Percentiles rank a stretch among this genome's conserved stretches.
Conservation (phyloP, 2,888 invertebrate genomes). For the Lasioglossum figueresi region DNA sequence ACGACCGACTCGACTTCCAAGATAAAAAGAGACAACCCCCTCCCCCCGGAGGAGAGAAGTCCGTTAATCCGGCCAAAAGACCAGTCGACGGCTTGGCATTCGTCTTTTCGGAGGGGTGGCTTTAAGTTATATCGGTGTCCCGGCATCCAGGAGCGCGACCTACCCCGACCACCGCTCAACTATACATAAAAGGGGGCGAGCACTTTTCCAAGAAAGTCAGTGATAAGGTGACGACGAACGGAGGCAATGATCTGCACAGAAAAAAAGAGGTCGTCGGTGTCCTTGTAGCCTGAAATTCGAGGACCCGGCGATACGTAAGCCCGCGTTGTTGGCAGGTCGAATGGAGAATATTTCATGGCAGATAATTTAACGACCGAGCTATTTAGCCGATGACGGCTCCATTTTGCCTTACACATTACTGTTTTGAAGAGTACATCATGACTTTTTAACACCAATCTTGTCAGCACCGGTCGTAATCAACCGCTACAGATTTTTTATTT, state of each 20-base stretch:
- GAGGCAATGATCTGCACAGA: slow-evolving; percentile 78
- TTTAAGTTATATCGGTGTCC: slow-evolving; percentile 63
- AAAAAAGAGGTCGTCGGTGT: slow-evolving; percentile 64
- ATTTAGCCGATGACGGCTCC: neutral
- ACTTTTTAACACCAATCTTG: neutral
- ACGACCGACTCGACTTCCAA: slow-evolving; percentile 27
- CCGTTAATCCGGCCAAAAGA: slow-evolving; percentile 74
- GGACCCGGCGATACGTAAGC: slow-evolving; percentile 22
- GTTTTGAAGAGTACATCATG: neutral
- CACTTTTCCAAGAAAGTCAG: slow-evolving; percentile 46
- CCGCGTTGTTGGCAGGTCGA: neutral
- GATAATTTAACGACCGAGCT: neutral
- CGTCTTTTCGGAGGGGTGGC: slow-evolving; percentile 64
- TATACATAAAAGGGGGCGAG: slow-evolving; percentile 43
- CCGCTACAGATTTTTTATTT: too few species aligned
- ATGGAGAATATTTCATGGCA: neutral
- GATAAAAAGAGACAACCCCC: slow-evolving; percentile 15
- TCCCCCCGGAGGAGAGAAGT: slow-evolving; percentile 23
- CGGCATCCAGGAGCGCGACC: slow-evolving; percentile 51
- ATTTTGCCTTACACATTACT: neutral
- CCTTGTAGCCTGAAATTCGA: slow-evolving; percentile 67
- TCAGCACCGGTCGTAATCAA: too few species aligned
- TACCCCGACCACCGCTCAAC: slow-evolving; percentile 36
- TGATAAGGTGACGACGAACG: slow-evolving; percentile 77
- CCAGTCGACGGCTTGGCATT: slow-evolving; percentile 67